Evolutionary conservation across 1,140 invertebrate species (phyloP), one percentile per base, ranked within the genome.

Genomic region (Capitella teleta): DNA sequence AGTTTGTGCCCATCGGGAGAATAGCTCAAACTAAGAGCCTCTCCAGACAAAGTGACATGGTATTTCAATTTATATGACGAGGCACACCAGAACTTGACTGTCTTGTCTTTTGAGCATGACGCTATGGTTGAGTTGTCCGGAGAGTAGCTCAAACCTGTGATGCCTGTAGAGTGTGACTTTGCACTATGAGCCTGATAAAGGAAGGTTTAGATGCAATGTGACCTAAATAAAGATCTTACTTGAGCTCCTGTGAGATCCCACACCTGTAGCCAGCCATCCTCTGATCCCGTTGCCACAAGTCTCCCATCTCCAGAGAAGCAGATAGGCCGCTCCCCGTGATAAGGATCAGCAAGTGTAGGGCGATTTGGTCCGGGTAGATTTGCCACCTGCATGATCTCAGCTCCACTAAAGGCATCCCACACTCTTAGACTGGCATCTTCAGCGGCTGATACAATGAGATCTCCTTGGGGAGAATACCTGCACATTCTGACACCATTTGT

Each of bases 401-500:
- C 34, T 4, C 47, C 45, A 25, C 18, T 47, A 19, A 19, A 47
- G 14, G 18, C 45, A 36, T 57, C 57, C 66, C 66, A 68, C 2
- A 64, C 10, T 48, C 61, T 63, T 19, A 68, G 30, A 18, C 62
- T 60, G 8, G 62, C 66, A 28, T 57, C 51, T 50, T 67, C 64
- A 19, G 60, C 61, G 6, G 64, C 63, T 12, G 62, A 61, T 0
- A 55, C 61, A 8, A 68, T 51, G 12, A 51, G 40, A 2, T 56
- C 49, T 0, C 53, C 57, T 28, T 58, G 49, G 3, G 37, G 28
- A 6, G 45, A 47, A 36, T 47, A 47, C 8, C 2, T 18, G 21
- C 32, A 47, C 10, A 16, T 32, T 10, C 74, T 57, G 23, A 75
- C 69, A 18, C 66, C 68, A 47, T 65, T 61, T 3, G 61, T 64